Conservation (phyloP, 2,888 invertebrate genomes). For the Watsonalla cultraria region DNA sequence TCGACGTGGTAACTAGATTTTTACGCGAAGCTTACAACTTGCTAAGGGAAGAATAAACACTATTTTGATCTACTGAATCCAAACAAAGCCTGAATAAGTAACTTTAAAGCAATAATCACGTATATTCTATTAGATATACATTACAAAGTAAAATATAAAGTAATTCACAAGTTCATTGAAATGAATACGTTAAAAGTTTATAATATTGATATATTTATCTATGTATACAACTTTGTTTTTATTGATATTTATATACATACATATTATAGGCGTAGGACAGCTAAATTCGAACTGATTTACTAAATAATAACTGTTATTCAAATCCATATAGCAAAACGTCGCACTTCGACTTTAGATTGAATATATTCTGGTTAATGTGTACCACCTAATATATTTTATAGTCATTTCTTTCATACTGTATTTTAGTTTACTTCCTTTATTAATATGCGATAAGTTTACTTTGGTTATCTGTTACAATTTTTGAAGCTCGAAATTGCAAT, state of each 20-base stretch:
- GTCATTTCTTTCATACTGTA: not conserved
- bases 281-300: constrained; percentile 33
- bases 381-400: not conserved
- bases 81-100: not conserved
- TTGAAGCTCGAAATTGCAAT: constrained; percentile 10
- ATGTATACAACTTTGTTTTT: constrained; percentile 31
- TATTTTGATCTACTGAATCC: too few relatives aligned
- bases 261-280: constrained; percentile 19
- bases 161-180: constrained; percentile 24
- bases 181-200: constrained; percentile 29
- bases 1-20: too few relatives aligned
- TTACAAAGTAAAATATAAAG: not conserved
- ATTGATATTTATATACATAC: constrained; percentile 28
- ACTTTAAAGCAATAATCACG: constrained; percentile 13
- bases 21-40: too few relatives aligned
- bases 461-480: constrained; percentile 7
- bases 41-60: too few relatives aligned
- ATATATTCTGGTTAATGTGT: not conserved
- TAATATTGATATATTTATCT: constrained; percentile 19
- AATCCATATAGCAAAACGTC: too few relatives aligned
- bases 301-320: constrained; percentile 2
- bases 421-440: not conserved
- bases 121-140: not conserved
- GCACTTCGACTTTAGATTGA: too few relatives aligned
- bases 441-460: not conserved